Evolutionary conservation across 2,888 invertebrate species (phyloP).

Genomic region (Ceramica pisi): DNA sequence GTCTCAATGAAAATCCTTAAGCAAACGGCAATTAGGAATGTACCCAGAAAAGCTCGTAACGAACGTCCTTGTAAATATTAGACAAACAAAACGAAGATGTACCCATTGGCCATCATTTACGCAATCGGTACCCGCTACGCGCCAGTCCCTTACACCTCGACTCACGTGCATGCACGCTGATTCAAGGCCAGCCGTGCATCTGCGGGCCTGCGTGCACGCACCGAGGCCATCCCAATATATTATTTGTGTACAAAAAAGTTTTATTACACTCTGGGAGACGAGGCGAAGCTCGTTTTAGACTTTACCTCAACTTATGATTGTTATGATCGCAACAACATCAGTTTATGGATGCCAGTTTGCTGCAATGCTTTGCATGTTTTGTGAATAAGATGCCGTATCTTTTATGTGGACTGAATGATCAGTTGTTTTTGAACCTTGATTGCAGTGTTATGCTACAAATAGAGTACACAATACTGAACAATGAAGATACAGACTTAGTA

Average conservation of each 20-base stretch:
- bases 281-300: slow-evolving; percentile 56
- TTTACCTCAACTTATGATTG: slow-evolving; percentile 37
- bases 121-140: slow-evolving; percentile 47
- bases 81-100: slow-evolving; percentile 11
- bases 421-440: slow-evolving; percentile 37
- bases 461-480: slow-evolving; percentile 34
- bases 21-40: neutral
- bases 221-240: slow-evolving; percentile 71
- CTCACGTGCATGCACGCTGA: slow-evolving; percentile 61
- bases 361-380: slow-evolving; percentile 18
- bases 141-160: slow-evolving; percentile 52
- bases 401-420: neutral
- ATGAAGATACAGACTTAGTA: slow-evolving; percentile 30
- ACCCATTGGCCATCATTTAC: slow-evolving; percentile 25
- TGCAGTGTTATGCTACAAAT: slow-evolving; percentile 22
- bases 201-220: slow-evolving; percentile 67
- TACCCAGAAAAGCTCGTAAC: neutral
- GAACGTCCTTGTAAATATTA: slow-evolving; percentile 3
- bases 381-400: slow-evolving; percentile 9
- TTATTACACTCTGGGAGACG: slow-evolving; percentile 64
- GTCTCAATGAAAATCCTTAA: neutral
- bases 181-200: slow-evolving; percentile 77
- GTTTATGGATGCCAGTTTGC: slow-evolving; percentile 25
- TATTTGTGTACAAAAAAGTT: slow-evolving; percentile 71
- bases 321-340: slow-evolving; percentile 27